Percentiles rank a stretch among this genome's conserved stretches.
Evolutionary conservation across 2,797 vertebrate genomes (phyloP).

Genomic region (Melanotaenia maccullochi): DNA sequence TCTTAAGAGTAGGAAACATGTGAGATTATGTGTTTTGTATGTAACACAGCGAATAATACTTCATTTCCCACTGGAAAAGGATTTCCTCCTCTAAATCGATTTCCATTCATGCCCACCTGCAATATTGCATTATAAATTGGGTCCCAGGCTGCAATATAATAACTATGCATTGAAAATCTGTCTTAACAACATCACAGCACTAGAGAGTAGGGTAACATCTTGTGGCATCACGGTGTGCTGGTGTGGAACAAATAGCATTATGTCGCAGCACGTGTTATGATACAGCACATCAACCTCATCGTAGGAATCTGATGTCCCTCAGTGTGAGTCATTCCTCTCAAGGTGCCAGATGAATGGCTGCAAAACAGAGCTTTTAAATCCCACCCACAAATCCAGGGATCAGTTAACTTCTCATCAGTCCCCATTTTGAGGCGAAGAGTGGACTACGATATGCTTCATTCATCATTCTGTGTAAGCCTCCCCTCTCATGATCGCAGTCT

Average conservation of each 20-base stretch:
- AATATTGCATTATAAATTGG: slow-evolving; percentile 69
- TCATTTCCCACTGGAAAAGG: slow-evolving; percentile 55
- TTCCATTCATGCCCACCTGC: slow-evolving; percentile 49
- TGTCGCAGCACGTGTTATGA: slow-evolving; percentile 70
- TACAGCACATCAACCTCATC: slow-evolving; percentile 78
- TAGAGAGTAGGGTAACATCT: slow-evolving; percentile 67
- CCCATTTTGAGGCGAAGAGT: slow-evolving; percentile 28
- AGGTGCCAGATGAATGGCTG: slow-evolving; percentile 52
- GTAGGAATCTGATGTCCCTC: slow-evolving; percentile 68
- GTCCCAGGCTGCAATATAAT: slow-evolving; percentile 68
- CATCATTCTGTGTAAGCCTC: slow-evolving; percentile 55
- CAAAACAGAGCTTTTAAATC: slow-evolving; percentile 68
- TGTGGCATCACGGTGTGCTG: slow-evolving; percentile 64
- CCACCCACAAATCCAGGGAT: slow-evolving; percentile 74
- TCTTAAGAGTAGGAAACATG: slow-evolving; percentile 17
- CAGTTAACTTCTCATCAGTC: slow-evolving; percentile 71
- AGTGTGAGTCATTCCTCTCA: slow-evolving; percentile 50
- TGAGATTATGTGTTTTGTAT: slow-evolving; percentile 23
- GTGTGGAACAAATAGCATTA: slow-evolving; percentile 80
- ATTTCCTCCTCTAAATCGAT: slow-evolving; percentile 61
- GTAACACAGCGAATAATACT: slow-evolving; percentile 46
- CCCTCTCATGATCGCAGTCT: slow-evolving; percentile 38
- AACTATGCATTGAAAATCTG: slow-evolving; percentile 76
- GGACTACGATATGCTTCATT: slow-evolving; percentile 52
- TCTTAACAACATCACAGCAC: slow-evolving; percentile 58